phyloP scores from a whole-genome alignment of 2,888 invertebrate species.

The Nymphalis c-album region DNA sequence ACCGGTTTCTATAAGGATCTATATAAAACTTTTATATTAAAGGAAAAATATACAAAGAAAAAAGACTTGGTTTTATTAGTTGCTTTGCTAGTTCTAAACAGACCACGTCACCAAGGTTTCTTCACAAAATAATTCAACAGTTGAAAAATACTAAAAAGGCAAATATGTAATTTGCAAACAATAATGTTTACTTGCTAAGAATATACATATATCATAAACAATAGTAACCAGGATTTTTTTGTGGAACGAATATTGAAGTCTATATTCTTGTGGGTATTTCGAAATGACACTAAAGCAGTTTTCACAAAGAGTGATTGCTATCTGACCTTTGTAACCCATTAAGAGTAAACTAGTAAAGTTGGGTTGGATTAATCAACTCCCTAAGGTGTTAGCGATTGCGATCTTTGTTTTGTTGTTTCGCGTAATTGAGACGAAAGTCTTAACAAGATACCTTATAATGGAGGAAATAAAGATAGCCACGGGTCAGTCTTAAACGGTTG shows the following conservation, averaged over 20 bases:
- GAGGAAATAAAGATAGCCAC: neutral
- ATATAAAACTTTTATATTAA: too few relatives aligned
- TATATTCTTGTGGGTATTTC: neutral
- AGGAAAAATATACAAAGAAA: too few relatives aligned
- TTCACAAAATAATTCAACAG: too few relatives aligned
- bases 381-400: constrained; percentile 28
- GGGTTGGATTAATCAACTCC: constrained; percentile 29
- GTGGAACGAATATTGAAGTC: neutral
- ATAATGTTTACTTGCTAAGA: too few relatives aligned
- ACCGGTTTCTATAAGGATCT: too few relatives aligned
- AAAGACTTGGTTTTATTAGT: too few relatives aligned
- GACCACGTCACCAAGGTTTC: too few relatives aligned
- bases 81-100: too few relatives aligned
- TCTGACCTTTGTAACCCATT: constrained; percentile 31
- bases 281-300: constrained; percentile 18
- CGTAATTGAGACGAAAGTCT: constrained; percentile 16
- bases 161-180: too few relatives aligned
- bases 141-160: too few relatives aligned
- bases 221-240: neutral
- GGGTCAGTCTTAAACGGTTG: neutral
- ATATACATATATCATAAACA: too few relatives aligned
- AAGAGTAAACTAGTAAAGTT: constrained; percentile 27
- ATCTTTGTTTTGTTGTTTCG: constrained; percentile 23
- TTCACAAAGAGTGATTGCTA: constrained; percentile 29
- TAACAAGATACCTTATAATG: constrained; percentile 11